A percentile compares a stretch with the other conserved stretches of the same genome.
Conservation (phyloP, 2,797 vertebrate species). For the Tenualosa ilisha region DNA sequence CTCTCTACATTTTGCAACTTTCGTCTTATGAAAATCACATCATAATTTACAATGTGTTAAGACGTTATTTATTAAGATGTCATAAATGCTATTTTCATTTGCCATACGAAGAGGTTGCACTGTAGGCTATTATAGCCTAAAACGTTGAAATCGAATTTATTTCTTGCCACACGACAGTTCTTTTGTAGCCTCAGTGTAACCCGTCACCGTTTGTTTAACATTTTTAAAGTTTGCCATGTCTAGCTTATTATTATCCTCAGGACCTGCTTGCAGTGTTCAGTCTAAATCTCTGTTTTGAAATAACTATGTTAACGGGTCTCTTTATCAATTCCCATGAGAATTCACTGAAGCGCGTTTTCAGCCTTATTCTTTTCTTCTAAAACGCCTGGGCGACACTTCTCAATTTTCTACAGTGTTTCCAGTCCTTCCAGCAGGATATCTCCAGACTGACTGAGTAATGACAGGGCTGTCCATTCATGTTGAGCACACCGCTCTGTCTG, state of each 20-base stretch:
- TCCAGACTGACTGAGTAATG: conserved; percentile 75
- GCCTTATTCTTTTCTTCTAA: background rate
- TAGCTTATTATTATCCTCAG: too few species aligned
- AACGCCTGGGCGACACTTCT: conserved; percentile 20
- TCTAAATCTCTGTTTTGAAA: background rate
- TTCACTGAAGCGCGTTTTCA: background rate
- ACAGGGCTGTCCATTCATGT: conserved; percentile 80
- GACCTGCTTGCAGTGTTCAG: background rate
- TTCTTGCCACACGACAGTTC: too few species aligned
- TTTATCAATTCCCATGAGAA: background rate
- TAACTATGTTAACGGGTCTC: background rate
- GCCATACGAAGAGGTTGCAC: background rate
- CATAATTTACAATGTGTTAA: background rate
- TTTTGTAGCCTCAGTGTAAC: too few species aligned
- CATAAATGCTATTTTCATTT: background rate
- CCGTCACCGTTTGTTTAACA: too few species aligned
- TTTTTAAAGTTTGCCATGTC: background rate
- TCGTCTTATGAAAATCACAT: background rate
- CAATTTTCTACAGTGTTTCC: conserved; percentile 33
- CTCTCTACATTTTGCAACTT: background rate
- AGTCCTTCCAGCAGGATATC: conserved; percentile 74
- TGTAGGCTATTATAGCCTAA: background rate
- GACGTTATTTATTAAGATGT: background rate
- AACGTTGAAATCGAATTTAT: background rate
- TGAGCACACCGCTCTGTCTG: conserved; percentile 86